Base-by-base conservation (phyloP, 1,140 invertebrate species). In the Papilio xuthus region DNA sequence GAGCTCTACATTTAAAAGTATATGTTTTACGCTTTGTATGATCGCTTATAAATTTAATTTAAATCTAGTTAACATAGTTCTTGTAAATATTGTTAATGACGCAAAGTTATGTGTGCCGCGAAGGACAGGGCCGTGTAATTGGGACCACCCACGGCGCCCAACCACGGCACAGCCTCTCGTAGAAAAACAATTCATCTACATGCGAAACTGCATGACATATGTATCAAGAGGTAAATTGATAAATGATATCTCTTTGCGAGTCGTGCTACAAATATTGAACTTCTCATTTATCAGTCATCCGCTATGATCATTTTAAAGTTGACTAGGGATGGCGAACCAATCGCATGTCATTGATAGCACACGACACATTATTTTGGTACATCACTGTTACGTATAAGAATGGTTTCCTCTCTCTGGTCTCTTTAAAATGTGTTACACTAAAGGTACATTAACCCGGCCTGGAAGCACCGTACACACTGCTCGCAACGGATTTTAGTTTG, bases 181-280 rank as follows among this genome's bases (percentile, higher is more conserved):
- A 72, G 70, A 42, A 72, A 72, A 72, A 72, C 70, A 15, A 72
- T 72, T 42, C 70, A 72, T 72, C 42, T n/a, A 72, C n/a, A 72
- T 47, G 70, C 70, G 12, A 72, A 70, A 72, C n/a, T 72, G 4
- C 20, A 26, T 42, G 47, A 72, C n/a, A 72, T 23, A 26, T 42
- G n/a, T 73, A 73, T 73, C n/a, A 26, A n/a, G 60, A 67, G 18
- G 15, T 23, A 23, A 13, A 60, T 60, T 67, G 60, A 67, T 13
- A 23, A 67, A 67, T 67, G 60, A 67, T 67, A 28, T 28, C 60
- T 7, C 26, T 15, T 67, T 53, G 50, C 8, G 18, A 53, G 50
- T 53, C 8, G 6, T n/a, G 6, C n/a, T 53, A 20, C 50, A 37
- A 37, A 1, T n/a, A 18, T 2, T 26, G 56, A 26, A 60, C 8